phyloP scores from a whole-genome alignment of 2,113 vertebrate species.

The Gnathonemus echidnorhynchus region DNA sequence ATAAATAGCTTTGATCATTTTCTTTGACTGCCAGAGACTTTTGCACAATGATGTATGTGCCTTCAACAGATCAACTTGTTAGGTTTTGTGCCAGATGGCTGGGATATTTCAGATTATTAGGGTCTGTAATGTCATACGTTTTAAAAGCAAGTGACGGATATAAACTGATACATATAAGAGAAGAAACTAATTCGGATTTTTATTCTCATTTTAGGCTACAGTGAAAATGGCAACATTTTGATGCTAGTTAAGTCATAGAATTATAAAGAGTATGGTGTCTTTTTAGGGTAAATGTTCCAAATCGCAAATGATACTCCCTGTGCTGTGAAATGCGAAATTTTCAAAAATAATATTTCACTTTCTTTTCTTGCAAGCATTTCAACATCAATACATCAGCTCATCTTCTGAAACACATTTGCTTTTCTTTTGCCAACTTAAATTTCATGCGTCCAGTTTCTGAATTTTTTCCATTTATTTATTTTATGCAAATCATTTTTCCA shows the following conservation, averaged over 20 bases:
- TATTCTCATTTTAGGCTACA: not conserved
- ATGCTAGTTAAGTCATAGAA: not conserved
- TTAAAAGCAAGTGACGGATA: not conserved
- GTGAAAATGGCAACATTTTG: not conserved
- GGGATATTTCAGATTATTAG: not conserved
- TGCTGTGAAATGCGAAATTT: not conserved
- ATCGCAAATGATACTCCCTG: not conserved
- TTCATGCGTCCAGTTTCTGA: not conserved
- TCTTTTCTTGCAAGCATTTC: not conserved
- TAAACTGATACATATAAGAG: not conserved
- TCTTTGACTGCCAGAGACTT: not conserved
- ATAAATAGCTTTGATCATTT: not conserved
- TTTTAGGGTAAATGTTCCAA: not conserved
- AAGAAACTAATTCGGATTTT: not conserved
- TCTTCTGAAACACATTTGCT: not conserved
- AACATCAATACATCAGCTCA: not conserved
- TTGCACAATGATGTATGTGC: not conserved
- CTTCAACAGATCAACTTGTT: not conserved
- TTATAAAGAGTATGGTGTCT: not conserved
- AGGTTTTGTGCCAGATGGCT: not conserved
- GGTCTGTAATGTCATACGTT: not conserved
- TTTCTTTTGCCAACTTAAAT: not conserved
- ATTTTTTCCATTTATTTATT: not conserved
- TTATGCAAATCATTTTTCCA: not conserved
- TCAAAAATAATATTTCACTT: not conserved